Evolutionary conservation across 1,140 invertebrate species (phyloP).

Genomic region (Habropoda laboriosa): DNA sequence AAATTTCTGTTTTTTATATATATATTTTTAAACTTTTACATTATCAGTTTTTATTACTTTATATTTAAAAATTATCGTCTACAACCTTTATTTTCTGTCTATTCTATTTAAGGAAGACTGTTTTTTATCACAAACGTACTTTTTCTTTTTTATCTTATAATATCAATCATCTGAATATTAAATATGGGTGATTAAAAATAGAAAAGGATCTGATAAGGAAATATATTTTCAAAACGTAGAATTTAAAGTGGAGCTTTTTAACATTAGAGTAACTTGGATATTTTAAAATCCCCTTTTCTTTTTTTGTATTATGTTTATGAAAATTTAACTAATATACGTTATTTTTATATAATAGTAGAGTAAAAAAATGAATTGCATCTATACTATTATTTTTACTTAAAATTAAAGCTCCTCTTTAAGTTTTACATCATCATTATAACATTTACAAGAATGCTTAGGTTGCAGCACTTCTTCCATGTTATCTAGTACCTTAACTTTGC

Average conservation of each 20-base stretch:
- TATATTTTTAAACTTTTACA: neutral
- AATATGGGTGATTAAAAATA: neutral
- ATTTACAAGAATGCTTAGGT: constrained; percentile 82
- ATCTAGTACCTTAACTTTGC: constrained; percentile 83
- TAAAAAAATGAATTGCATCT: constrained; percentile 10
- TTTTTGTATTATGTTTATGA: neutral
- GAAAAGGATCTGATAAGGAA: neutral
- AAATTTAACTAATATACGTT: neutral
- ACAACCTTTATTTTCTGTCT: neutral
- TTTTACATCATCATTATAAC: constrained; percentile 75
- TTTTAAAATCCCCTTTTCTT: neutral
- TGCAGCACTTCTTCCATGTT: constrained; percentile 90
- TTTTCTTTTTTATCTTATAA: neutral
- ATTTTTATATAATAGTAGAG: constrained; percentile 2
- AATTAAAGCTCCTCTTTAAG: constrained; percentile 81
- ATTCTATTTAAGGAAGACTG: too few relatives aligned
- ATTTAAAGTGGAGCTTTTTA: neutral
- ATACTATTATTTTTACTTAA: constrained; percentile 1
- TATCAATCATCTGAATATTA: neutral
- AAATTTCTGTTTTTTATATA: neutral
- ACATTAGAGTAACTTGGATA: neutral
- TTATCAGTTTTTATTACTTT: neutral
- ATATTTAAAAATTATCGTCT: neutral
- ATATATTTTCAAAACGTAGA: constrained; percentile 19
- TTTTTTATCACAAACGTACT: too few relatives aligned